These are phyloP conservation scores for Azemiops feae DNA, from an alignment of 2,113 vertebrate genomes.

Conservation along the genomic window DNA sequence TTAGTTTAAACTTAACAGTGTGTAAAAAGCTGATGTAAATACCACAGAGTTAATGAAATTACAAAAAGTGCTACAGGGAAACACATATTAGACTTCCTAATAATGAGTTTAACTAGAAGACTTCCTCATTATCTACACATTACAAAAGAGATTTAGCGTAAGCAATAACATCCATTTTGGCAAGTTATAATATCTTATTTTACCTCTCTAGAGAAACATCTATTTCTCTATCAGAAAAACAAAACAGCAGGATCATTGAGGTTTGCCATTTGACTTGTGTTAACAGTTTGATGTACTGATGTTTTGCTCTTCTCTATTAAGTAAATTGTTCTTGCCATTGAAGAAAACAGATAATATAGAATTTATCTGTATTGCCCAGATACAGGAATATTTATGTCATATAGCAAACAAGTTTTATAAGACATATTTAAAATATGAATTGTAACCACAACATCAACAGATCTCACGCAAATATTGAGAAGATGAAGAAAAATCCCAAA, in stretches of 20 bases:
- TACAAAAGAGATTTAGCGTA: slow-evolving; percentile 38
- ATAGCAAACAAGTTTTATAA: background rate
- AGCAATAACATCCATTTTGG: slow-evolving; percentile 48
- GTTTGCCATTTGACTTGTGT: background rate
- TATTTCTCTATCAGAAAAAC: background rate
- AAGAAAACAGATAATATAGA: background rate
- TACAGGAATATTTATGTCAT: background rate
- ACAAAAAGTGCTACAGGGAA: slow-evolving; percentile 50
- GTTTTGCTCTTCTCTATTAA: background rate
- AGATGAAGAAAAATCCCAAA: background rate
- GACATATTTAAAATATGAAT: background rate
- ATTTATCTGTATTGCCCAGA: background rate
- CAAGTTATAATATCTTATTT: background rate
- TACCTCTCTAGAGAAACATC: background rate
- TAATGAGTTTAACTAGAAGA: slow-evolving; percentile 56
- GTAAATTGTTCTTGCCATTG: background rate
- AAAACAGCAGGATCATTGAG: background rate
- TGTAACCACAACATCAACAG: background rate
- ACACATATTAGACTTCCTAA: slow-evolving; percentile 33
- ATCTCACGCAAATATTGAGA: background rate
- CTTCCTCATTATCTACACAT: slow-evolving; percentile 46
- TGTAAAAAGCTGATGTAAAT: slow-evolving; percentile 28
- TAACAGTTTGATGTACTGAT: background rate
- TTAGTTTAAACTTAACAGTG: slow-evolving; percentile 15
- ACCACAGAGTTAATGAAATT: slow-evolving; percentile 44